Evolutionary conservation across 2,113 vertebrate genomes (phyloP).

Genomic region (Pogonocichla stellata): DNA sequence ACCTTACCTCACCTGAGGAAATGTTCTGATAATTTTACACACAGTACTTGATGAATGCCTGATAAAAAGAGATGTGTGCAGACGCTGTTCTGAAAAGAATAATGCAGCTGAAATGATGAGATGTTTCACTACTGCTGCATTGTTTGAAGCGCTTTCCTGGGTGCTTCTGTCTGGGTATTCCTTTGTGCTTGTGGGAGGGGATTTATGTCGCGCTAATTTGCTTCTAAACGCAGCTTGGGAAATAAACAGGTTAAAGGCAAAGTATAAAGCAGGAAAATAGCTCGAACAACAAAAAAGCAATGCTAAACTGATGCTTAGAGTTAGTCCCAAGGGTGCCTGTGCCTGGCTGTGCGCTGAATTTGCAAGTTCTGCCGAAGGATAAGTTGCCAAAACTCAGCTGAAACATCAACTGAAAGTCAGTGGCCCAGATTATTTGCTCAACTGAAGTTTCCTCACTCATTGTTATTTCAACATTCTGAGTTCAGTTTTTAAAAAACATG

Average conservation of each 20-base stretch:
- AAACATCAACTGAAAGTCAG: background rate
- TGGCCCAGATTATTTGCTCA: background rate
- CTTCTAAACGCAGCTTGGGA: background rate
- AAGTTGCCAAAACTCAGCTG: slow-evolving; percentile 33
- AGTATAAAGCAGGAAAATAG: slow-evolving; percentile 2
- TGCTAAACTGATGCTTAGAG: background rate
- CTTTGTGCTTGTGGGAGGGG: background rate
- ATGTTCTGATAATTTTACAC: background rate
- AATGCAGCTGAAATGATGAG: background rate
- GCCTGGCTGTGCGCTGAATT: background rate
- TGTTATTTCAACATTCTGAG: slow-evolving; percentile 8
- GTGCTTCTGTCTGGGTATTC: background rate
- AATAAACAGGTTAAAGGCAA: slow-evolving; percentile 23
- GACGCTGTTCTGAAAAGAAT: background rate
- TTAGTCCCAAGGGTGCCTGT: background rate
- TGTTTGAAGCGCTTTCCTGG: background rate
- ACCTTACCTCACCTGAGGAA: background rate
- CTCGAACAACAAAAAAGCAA: background rate
- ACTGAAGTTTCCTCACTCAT: background rate
- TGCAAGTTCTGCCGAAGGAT: background rate
- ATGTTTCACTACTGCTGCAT: background rate
- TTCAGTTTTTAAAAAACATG: background rate
- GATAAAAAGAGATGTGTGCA: background rate
- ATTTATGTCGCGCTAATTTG: background rate
- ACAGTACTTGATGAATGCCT: background rate